Conservation (phyloP, 2,888 invertebrate genomes). For the Coelogynopora nodosa region DNA sequence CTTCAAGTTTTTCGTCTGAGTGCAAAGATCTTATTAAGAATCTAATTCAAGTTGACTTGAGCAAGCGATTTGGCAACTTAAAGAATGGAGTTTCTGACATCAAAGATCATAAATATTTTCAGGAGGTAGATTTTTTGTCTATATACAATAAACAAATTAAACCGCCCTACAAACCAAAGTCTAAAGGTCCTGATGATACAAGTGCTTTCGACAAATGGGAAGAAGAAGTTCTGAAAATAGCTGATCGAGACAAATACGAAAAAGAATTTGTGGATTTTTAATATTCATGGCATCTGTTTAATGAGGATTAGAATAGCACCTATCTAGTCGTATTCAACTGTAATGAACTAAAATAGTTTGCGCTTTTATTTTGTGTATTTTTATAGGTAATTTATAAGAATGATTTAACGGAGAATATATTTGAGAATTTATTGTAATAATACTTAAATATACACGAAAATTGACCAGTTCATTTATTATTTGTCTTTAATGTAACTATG, state of each 20-base stretch:
- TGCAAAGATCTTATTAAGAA: constrained; percentile 46
- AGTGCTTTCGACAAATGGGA: constrained; percentile 40
- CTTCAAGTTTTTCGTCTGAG: constrained; percentile 42
- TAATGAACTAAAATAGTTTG: no score
- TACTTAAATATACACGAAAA: no score
- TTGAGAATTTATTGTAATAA: no score
- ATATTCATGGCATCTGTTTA: not conserved
- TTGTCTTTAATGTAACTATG: no score
- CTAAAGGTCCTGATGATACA: constrained; percentile 43
- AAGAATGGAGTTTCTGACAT: constrained; percentile 45
- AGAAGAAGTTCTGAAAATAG: constrained; percentile 42
- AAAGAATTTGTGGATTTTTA: constrained; percentile 38
- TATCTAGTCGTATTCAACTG: no score
- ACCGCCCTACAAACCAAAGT: constrained; percentile 43
- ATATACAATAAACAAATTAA: constrained; percentile 43
- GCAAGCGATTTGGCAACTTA: constrained; percentile 43
- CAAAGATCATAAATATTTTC: constrained; percentile 43
- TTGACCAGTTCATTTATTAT: no score
- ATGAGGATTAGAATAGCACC: not conserved
- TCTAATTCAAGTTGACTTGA: constrained; percentile 44
- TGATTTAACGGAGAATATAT: no score
- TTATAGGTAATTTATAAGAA: no score
- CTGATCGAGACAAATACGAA: constrained; percentile 41
- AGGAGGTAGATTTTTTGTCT: constrained; percentile 30
- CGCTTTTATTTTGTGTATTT: no score